phyloP scores from a whole-genome alignment of 2,797 vertebrate species.

The Anomalospiza imberbis region DNA sequence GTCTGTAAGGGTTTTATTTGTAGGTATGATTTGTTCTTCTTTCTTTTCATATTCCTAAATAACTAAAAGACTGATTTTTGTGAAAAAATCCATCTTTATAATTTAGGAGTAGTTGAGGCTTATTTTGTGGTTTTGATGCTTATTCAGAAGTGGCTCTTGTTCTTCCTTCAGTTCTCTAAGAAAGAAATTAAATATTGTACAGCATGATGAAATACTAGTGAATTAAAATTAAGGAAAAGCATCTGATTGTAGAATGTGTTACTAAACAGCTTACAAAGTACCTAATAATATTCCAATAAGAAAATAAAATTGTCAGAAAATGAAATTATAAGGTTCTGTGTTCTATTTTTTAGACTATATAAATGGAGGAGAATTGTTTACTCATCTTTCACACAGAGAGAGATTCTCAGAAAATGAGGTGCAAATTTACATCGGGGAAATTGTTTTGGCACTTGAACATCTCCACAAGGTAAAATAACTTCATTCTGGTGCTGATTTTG shows the following conservation, averaged over 20 bases:
- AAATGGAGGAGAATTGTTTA: slow-evolving; percentile 97
- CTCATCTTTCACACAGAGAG: slow-evolving; percentile 96
- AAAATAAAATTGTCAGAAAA: not conserved
- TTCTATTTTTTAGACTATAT: slow-evolving; percentile 89
- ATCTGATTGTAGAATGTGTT: not conserved
- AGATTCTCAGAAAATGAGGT: slow-evolving; percentile 94
- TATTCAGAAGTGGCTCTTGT: not conserved
- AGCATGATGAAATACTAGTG: not conserved
- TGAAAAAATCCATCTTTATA: not conserved
- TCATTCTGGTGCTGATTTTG: slow-evolving; percentile 35
- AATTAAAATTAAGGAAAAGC: not conserved
- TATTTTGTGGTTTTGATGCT: not conserved
- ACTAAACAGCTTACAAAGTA: not conserved
- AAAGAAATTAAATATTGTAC: not conserved
- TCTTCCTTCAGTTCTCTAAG: not conserved
- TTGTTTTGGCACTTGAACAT: slow-evolving; percentile 92
- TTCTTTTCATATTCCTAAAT: not conserved
- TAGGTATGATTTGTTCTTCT: not conserved
- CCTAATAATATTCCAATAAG: not conserved
- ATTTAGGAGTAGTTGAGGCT: not conserved
- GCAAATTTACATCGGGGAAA: slow-evolving; percentile 95
- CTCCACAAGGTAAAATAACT: slow-evolving; percentile 88
- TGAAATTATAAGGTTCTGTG: not conserved
- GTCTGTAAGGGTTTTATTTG: not conserved
- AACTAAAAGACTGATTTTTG: not conserved